phyloP scores from a whole-genome alignment of 2,113 vertebrate genomes.

The Orycteropus afer region DNA sequence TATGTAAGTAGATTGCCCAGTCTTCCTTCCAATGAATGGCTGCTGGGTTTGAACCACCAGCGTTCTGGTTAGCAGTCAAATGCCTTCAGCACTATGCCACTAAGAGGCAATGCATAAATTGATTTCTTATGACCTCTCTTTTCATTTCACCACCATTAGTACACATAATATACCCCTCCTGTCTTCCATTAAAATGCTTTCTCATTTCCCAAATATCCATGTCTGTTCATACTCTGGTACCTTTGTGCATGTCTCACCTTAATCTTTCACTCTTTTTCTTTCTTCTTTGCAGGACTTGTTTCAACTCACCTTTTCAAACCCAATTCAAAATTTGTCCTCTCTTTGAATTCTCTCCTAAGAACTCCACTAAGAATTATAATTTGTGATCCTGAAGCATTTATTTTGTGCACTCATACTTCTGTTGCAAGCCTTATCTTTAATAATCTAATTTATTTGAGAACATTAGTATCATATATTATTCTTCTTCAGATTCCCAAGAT shows the following conservation, averaged over 20 bases:
- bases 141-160: neutral
- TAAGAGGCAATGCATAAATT: neutral
- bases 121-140: neutral
- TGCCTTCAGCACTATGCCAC: too few relatives aligned
- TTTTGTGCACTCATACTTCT: neutral
- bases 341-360: neutral
- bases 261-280: neutral
- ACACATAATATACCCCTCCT: rapidly evolving
- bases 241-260: neutral
- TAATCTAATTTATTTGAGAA: neutral
- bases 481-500: neutral
- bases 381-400: neutral
- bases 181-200: neutral
- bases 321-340: neutral
- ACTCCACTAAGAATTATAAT: neutral
- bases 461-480: neutral
- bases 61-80: too few relatives aligned
- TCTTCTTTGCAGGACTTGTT: neutral
- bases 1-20: too few relatives aligned
- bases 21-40: too few relatives aligned
- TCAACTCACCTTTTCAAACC: neutral
- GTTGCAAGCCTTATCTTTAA: neutral
- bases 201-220: neutral
- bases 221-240: neutral
- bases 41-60: too few relatives aligned